Conservation (phyloP, 1,140 invertebrate species). For the Temnothorax curvispinosus region DNA sequence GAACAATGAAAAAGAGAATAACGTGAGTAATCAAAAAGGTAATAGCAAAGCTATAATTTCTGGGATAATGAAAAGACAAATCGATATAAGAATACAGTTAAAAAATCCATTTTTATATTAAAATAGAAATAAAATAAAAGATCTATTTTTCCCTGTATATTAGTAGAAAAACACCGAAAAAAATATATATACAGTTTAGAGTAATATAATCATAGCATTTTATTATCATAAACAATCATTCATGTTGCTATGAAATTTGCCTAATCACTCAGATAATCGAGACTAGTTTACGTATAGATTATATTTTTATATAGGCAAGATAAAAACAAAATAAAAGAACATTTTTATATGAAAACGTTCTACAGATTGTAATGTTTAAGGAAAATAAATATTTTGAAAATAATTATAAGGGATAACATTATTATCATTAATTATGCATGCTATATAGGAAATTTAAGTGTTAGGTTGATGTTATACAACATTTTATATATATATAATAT, state of each 20-base stretch:
- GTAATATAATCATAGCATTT: background rate
- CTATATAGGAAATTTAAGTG: background rate
- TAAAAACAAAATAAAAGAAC: background rate
- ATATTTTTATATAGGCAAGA: conserved; percentile 5
- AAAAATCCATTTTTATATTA: conserved; percentile 28
- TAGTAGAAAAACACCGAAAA: conserved; percentile 13
- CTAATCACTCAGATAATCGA: background rate
- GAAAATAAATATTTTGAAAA: conserved; percentile 44
- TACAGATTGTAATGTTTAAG: conserved; percentile 14
- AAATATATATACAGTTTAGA: background rate
- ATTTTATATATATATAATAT: background rate
- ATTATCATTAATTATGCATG: background rate
- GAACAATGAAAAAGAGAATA: conserved; percentile 11
- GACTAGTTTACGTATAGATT: background rate
- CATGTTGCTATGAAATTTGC: background rate
- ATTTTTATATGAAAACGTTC: conserved; percentile 24
- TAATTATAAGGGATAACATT: background rate
- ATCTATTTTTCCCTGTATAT: conserved; percentile 24
- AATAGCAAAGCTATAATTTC: conserved; percentile 47
- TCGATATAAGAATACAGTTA: background rate
- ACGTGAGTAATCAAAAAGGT: conserved; percentile 33
- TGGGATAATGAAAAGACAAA: conserved; percentile 48
- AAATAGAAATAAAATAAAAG: background rate
- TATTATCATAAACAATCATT: background rate
- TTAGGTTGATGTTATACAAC: background rate